A percentile compares a stretch with the other conserved stretches of the same genome.
phyloP scores from a whole-genome alignment of 2,797 vertebrate genomes.

The Alosa sapidissima region DNA sequence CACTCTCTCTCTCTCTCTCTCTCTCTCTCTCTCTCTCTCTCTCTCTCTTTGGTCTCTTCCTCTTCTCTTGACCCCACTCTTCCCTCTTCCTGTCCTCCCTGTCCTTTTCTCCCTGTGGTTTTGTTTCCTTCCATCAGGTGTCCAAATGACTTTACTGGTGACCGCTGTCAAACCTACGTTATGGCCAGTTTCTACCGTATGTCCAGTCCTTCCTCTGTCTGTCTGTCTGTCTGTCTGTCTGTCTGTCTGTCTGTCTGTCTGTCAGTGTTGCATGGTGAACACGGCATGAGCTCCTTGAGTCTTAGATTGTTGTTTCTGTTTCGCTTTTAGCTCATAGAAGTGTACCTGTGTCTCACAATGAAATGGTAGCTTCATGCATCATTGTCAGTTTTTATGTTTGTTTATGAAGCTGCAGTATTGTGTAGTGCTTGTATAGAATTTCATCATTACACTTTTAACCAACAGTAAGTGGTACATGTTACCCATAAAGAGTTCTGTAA shows the following conservation, averaged over 20 bases:
- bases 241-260: slow-evolving; percentile 75
- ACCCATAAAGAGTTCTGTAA: not conserved
- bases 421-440: not conserved
- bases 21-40: slow-evolving; percentile 81
- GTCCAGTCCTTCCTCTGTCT: slow-evolving; percentile 91
- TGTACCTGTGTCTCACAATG: not conserved
- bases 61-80: slow-evolving; percentile 79
- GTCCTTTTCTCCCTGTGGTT: slow-evolving; percentile 89
- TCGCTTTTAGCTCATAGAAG: not conserved
- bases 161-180: slow-evolving; percentile 99
- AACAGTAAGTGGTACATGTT: not conserved
- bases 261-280: slow-evolving; percentile 64
- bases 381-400: slow-evolving; percentile 9
- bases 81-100: slow-evolving; percentile 81
- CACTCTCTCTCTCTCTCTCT: slow-evolving; percentile 65
- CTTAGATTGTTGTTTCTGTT: not conserved
- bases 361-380: slow-evolving; percentile 31
- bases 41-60: slow-evolving; percentile 65
- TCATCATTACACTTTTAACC: not conserved
- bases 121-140: slow-evolving; percentile 91
- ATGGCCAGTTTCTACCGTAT: slow-evolving; percentile 99
- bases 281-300: slow-evolving; percentile 53
- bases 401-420: not conserved
- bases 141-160: slow-evolving; percentile 99
- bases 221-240: slow-evolving; percentile 73